Evolutionary conservation across 2,888 invertebrate genomes (phyloP).

Genomic region (Hyles lineata): DNA sequence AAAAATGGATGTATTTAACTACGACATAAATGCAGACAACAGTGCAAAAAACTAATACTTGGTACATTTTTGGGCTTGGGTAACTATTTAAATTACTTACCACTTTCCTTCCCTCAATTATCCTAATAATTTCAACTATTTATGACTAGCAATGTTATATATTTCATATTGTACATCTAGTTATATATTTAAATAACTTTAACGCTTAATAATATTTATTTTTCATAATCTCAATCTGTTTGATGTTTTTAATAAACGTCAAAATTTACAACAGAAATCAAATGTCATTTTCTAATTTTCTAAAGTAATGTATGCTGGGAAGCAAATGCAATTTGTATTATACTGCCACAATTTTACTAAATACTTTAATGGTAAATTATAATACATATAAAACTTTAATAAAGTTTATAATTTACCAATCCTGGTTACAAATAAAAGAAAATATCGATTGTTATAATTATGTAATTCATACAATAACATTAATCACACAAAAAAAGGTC

Average conservation of each 20-base stretch:
- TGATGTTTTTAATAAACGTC: neutral
- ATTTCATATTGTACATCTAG: neutral
- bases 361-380: neutral
- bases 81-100: neutral
- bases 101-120: neutral
- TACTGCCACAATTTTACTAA: neutral
- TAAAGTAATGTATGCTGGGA: neutral
- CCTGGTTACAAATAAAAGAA: too few species aligned
- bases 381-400: too few species aligned
- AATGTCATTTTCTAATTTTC: too few species aligned
- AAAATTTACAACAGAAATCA: neutral
- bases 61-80: neutral
- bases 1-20: too few species aligned
- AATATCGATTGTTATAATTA: too few species aligned
- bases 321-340: neutral
- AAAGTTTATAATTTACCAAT: too few species aligned
- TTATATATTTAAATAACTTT: neutral
- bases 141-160: neutral
- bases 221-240: neutral
- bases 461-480: too few species aligned
- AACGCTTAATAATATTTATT: neutral
- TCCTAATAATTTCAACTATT: neutral
- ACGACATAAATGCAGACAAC: too few species aligned
- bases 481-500: too few species aligned
- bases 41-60: neutral